Evolutionary conservation across 1,140 invertebrate genomes (phyloP).

Genomic region (Portunus trituberculatus): DNA sequence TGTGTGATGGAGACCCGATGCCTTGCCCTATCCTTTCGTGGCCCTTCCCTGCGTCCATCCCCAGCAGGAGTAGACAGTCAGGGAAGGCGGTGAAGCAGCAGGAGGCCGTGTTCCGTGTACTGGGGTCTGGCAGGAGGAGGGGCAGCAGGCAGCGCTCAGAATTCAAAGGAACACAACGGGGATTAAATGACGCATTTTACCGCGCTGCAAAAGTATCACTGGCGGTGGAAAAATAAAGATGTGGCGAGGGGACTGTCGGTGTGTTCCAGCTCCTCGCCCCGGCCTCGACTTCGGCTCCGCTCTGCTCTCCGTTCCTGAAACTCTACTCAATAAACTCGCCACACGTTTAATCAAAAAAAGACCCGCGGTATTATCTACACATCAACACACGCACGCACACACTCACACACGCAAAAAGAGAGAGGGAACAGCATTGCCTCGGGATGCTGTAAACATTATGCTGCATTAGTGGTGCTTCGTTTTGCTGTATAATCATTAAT

Average conservation of each 20-base stretch:
- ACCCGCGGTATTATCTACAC: background rate
- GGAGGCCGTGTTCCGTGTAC: constrained; percentile 9
- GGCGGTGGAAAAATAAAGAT: constrained; percentile 62
- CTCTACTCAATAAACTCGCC: background rate
- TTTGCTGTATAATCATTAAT: constrained; percentile 7
- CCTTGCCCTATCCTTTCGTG: background rate
- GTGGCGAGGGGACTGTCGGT: constrained; percentile 50
- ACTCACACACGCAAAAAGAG: background rate
- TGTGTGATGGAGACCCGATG: background rate
- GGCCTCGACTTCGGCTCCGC: constrained; percentile 1
- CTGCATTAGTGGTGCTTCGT: constrained; percentile 4
- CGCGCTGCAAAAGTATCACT: constrained; percentile 61
- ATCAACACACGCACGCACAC: background rate
- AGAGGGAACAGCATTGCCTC: background rate
- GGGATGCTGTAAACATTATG: background rate
- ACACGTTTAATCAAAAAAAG: constrained; percentile 11
- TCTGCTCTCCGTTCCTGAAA: background rate
- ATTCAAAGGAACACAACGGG: constrained; percentile 67
- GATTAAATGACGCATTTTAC: constrained; percentile 70
- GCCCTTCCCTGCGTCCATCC: background rate
- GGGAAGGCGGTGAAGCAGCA: background rate
- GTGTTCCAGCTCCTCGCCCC: background rate
- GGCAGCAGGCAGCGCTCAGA: constrained; percentile 48
- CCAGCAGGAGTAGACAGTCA: background rate
- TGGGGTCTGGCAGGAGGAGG: constrained; percentile 25